phyloP scores from a whole-genome alignment of 1,140 invertebrate species.

The Dendrolimus punctatus region DNA sequence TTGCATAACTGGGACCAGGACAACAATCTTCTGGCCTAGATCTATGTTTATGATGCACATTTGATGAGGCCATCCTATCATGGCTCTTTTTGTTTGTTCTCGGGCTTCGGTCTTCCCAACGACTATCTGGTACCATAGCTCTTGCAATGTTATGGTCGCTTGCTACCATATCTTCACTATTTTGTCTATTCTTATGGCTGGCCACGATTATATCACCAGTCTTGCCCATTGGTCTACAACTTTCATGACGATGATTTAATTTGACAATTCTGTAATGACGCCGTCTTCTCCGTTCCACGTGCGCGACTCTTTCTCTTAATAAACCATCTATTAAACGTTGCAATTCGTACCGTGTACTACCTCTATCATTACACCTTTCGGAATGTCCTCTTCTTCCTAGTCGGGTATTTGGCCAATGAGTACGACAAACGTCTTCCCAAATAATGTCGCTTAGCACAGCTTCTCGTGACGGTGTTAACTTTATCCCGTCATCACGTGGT shows the following conservation, averaged over 20 bases:
- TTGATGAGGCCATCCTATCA: constrained; percentile 27
- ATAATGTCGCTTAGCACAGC: constrained; percentile 65
- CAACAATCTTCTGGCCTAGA: constrained; percentile 26
- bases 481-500: constrained; percentile 60
- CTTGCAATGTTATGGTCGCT: constrained; percentile 32
- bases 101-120: constrained; percentile 17
- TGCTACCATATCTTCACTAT: constrained; percentile 22
- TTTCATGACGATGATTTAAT: constrained; percentile 56
- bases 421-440: constrained; percentile 64
- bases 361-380: constrained; percentile 46
- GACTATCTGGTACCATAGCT: constrained; percentile 20
- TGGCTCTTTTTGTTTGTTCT: constrained; percentile 31
- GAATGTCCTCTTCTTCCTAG: constrained; percentile 41
- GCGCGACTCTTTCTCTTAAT: constrained; percentile 53
- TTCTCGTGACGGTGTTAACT: constrained; percentile 59
- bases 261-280: constrained; percentile 62
- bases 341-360: constrained; percentile 42
- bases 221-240: constrained; percentile 50
- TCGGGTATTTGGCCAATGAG: constrained; percentile 58
- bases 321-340: constrained; percentile 59
- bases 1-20: constrained; percentile 42
- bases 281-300: constrained; percentile 49
- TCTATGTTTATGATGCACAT: constrained; percentile 16
- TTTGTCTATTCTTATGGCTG: constrained; percentile 46
- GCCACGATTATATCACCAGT: constrained; percentile 64